Evolutionary conservation across 2,113 vertebrate genomes (phyloP), one percentile per base, ranked within the genome.

Genomic region (Nyctereutes procyonoides): DNA sequence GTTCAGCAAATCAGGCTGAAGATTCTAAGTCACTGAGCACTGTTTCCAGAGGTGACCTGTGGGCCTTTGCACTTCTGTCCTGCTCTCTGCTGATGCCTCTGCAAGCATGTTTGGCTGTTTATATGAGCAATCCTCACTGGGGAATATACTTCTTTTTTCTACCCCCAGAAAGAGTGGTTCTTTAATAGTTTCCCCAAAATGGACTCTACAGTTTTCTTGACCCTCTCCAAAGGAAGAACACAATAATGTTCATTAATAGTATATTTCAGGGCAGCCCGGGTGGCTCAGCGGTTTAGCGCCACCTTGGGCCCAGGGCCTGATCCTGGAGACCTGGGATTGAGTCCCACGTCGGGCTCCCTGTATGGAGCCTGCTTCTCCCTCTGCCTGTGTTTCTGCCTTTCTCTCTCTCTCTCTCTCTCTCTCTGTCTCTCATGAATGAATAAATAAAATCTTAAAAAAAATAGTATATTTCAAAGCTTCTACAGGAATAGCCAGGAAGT

Each of bases 151-250:
- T 90, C 0, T 67, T 53, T 81, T 65, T 73, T 85, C 51, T 92
- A 65, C 15, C 5, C 67, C 5, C 13, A 88, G n/a, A 92, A 95
- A 85, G 5, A 94, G 12, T 22, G 38, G 60, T 62, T 62, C 19
- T 76, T 80, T 76, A 90, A 62, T 3, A 24, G 9, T 26, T 13
- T 1, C 38, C 48, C 1, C 10, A 51, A 93, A 91, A 89, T 35
- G 19, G 20, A 85, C 30, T 11, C n/a, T 88, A 56, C 8, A 62
- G 20, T 95, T 96, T 77, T 91, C 79, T 90, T 65, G 62, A 90
- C 17, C 43, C 51, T 76, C 88, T 88, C 43, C 35, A 67, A 85
- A 76, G 43, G 86, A 93, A 38, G 58, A 74, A 69, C 8, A 89
- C 30, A 85, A 15, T 53, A 28, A 53, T 73, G 1, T 62, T 51